Evolutionary conservation across 2,888 invertebrate genomes (phyloP).

Genomic region (Eurytoma californica): DNA sequence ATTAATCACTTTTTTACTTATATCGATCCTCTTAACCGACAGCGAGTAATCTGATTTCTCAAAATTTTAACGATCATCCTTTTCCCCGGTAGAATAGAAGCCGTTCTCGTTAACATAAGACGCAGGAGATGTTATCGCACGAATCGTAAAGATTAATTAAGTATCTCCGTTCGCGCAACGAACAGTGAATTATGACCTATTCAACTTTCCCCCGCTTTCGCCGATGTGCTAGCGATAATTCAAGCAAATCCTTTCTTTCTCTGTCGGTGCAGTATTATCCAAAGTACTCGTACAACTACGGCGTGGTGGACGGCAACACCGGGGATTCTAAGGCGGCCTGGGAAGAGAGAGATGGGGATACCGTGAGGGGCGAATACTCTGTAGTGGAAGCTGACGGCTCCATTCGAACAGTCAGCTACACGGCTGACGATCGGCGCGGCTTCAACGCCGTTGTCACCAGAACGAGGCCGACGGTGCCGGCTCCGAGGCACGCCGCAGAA

Average conservation of each 20-base stretch:
- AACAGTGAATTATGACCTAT: conserved; percentile 5
- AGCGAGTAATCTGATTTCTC: not conserved
- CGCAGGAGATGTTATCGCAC: no score
- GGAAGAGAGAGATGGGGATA: conserved; percentile 69
- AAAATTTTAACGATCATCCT: no score
- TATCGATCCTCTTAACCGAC: no score
- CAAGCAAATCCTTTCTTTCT: not conserved
- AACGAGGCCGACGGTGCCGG: conserved; percentile 48
- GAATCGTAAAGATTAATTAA: not conserved
- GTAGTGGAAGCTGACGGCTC: conserved; percentile 69
- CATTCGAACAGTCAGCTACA: conserved; percentile 67
- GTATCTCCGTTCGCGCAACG: not conserved
- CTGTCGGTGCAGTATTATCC: conserved; percentile 58
- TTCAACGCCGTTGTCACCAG: conserved; percentile 68
- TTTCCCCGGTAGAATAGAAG: not conserved
- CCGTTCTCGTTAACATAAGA: no score
- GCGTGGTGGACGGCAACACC: conserved; percentile 68
- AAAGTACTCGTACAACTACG: conserved; percentile 69
- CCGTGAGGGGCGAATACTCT: conserved; percentile 69
- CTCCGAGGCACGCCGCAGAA: conserved; percentile 57
- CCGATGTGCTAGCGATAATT: no score
- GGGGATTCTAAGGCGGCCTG: conserved; percentile 70
- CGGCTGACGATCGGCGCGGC: conserved; percentile 67
- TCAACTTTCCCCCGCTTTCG: conserved; percentile 20
- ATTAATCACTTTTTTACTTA: no score